Percentiles rank a stretch among this genome's conserved stretches.
Evolutionary conservation across 2,113 vertebrate genomes (phyloP).

Genomic region (Blennius ocellaris): DNA sequence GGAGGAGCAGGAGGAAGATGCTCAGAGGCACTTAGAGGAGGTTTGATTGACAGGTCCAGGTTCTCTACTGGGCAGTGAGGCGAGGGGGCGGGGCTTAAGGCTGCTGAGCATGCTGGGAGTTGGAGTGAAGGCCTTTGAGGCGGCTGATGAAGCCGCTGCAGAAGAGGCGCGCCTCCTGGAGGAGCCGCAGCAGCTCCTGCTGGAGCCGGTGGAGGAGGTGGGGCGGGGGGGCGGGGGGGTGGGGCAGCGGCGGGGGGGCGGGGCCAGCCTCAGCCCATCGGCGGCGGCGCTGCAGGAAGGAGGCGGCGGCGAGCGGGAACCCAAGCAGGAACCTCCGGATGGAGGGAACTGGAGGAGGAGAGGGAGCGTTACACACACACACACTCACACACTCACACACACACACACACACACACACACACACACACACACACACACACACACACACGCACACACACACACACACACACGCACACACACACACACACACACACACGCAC

Average conservation of each 20-base stretch:
- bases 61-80: slow-evolving; percentile 22
- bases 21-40: too few relatives aligned
- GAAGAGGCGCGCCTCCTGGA: slow-evolving; percentile 48
- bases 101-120: slow-evolving; percentile 63
- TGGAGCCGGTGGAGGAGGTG: slow-evolving; percentile 43
- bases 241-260: slow-evolving; percentile 41
- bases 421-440: background rate
- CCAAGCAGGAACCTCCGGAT: slow-evolving; percentile 68
- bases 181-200: slow-evolving; percentile 60
- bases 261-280: slow-evolving; percentile 45
- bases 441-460: background rate
- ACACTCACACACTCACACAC: too few relatives aligned
- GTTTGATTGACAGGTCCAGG: slow-evolving; percentile 32
- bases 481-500: too few relatives aligned
- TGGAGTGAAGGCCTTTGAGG: slow-evolving; percentile 48
- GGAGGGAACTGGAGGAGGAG: slow-evolving; percentile 64
- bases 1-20: too few relatives aligned
- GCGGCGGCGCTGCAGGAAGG: slow-evolving; percentile 68
- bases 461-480: background rate
- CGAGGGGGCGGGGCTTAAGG: slow-evolving; percentile 57
- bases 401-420: background rate
- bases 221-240: background rate
- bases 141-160: slow-evolving; percentile 46
- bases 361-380: slow-evolving; percentile 31
- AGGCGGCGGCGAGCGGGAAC: slow-evolving; percentile 59